Conservation (phyloP, 2,888 invertebrate genomes). For the Choreutis nemorana region DNA sequence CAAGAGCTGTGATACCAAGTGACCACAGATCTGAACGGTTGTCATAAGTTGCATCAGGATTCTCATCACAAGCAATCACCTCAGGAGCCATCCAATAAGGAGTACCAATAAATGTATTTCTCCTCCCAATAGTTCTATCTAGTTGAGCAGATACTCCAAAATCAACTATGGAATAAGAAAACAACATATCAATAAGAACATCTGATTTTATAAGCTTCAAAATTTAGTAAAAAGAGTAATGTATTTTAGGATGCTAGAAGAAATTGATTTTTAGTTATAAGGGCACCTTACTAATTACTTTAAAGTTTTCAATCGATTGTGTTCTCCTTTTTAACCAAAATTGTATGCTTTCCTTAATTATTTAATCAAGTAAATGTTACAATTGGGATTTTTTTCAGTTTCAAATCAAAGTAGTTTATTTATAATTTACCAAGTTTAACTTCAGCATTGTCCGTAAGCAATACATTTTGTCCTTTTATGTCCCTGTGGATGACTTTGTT, state of each 20-base stretch:
- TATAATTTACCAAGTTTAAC: constrained; percentile 96
- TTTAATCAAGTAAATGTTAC: no score
- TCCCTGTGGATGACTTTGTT: constrained; percentile 99
- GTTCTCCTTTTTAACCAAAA: no score
- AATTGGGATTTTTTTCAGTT: no score
- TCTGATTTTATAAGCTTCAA: no score
- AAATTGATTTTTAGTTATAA: no score
- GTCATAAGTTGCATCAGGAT: constrained; percentile 99
- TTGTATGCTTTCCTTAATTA: no score
- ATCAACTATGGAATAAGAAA: constrained; percentile 74
- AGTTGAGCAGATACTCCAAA: constrained; percentile 99
- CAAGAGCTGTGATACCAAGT: constrained; percentile 95
- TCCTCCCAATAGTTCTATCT: constrained; percentile 97
- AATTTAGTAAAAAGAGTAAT: no score
- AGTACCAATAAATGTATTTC: constrained; percentile 99
- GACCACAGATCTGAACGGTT: constrained; percentile 94
- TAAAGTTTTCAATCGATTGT: no score
- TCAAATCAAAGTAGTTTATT: no score
- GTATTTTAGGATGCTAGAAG: no score
- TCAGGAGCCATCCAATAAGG: constrained; percentile 99
- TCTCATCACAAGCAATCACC: constrained; percentile 99
- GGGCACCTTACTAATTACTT: no score
- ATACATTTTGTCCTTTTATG: constrained; percentile 99
- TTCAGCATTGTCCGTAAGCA: constrained; percentile 99
- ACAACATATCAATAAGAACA: no score